Base-by-base conservation (phyloP, 2,797 vertebrate species). In the Acanthis flammea region DNA sequence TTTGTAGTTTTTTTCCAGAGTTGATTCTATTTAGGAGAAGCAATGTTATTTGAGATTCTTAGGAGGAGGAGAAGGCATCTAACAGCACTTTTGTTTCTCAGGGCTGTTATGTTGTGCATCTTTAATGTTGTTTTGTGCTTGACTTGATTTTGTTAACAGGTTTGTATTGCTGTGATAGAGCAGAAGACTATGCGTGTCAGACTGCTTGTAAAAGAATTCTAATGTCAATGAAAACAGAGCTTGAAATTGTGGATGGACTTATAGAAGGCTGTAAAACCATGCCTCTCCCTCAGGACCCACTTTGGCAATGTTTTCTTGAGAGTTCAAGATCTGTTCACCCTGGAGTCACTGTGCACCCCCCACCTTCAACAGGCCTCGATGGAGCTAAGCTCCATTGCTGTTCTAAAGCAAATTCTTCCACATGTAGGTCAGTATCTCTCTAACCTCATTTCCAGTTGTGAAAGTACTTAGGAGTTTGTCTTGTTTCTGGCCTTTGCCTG, bases 271-370 rank as follows among this genome's bases (percentile, higher is more conserved):
- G 99, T 47, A 98, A 98, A 91, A 99, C 98, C 19, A 98, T 99
- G 97, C 99, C 99, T 12, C 98, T 99, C 62, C 99, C 99, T 42
- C 99, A 99, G 97, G 99, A 99, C 83, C 99, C 99, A 8, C 99
- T 99, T 87, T 99, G 99, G 99, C 99, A 99, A 86, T 99, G 99
- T 95, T 99, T 99, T 79, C 98, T 99, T 33, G 98, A 99, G 92
- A 99, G 98, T 28, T 98, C 99, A 7, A 98, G 98, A 41, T 98
- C 99, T 28, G 98, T 98, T 58, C 97, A 99, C 79, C 98, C 98
- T 7, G 98, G 98, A 22, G 97, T 99, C 78, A 99, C 98, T 33
- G 94, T 98, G 33, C 98, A 99, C 77, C 98, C 98, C 39, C 98
- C 98, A 23, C 98, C 99, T 72, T 98, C 99, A 1, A 98, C 98